These are phyloP conservation scores for Listrodromus nycthemerus DNA, from an alignment of 2,888 invertebrate species.

Conservation along the genomic window DNA sequence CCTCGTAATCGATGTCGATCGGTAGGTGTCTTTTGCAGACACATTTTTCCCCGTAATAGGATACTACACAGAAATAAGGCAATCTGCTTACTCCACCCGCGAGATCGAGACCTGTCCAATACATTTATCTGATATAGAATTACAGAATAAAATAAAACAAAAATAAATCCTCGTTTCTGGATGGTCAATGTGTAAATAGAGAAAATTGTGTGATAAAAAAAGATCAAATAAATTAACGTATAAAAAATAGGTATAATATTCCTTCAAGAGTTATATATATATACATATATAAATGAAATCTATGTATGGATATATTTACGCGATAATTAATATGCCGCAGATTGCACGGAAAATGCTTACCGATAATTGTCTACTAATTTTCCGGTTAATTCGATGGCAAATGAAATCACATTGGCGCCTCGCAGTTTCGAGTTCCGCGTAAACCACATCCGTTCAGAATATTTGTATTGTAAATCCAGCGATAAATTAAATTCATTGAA, in stretches of 20 bases:
- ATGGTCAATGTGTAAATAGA: constrained; percentile 24
- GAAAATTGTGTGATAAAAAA: constrained; percentile 11
- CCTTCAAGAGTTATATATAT: not conserved
- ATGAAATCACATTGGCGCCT: constrained; percentile 19
- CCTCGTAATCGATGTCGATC: not conserved
- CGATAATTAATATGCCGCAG: constrained; percentile 12
- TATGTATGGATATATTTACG: not conserved
- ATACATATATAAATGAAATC: constrained; percentile 10
- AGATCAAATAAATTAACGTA: constrained; percentile 11
- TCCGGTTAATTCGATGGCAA: not conserved
- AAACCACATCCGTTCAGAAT: constrained; percentile 36
- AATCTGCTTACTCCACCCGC: not conserved
- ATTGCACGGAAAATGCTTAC: constrained; percentile 3
- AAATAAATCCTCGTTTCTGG: constrained; percentile 11
- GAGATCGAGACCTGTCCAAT: not conserved
- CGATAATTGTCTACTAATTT: constrained; percentile 16
- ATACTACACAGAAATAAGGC: not conserved
- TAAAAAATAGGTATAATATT: not conserved
- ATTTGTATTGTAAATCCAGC: constrained; percentile 38
- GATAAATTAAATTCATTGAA: constrained; percentile 7
- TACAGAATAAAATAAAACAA: constrained; percentile 3
- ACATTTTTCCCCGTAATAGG: not conserved
- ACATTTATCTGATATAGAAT: not conserved
- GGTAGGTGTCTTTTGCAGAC: not conserved
- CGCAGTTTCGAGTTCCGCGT: constrained; percentile 51